Conservation (phyloP, 2,113 vertebrate genomes). For the Pomatorhinus ruficollis region DNA sequence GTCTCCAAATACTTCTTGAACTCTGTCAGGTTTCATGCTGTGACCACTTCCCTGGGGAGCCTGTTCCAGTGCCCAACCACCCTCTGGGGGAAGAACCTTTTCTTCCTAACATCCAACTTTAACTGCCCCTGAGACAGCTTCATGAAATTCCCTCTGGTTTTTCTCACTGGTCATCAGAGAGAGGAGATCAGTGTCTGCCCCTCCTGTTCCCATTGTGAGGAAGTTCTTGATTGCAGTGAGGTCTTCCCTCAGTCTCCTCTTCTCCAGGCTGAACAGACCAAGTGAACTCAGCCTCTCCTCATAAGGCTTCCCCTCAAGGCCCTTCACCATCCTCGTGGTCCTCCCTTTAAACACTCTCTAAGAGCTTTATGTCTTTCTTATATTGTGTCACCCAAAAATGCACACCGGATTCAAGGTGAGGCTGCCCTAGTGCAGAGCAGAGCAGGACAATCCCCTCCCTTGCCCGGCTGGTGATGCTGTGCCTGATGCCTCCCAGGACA, state of each 20-base stretch:
- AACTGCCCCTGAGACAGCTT: background rate
- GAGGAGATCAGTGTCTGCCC: too few species aligned
- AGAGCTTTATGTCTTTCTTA: background rate
- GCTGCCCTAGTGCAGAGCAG: rapidly evolving
- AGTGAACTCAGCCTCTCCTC: background rate
- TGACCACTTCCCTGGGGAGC: background rate
- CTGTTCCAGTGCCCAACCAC: background rate
- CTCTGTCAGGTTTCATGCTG: background rate
- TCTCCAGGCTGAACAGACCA: background rate
- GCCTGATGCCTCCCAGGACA: background rate
- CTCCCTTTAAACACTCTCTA: background rate
- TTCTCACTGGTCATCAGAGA: background rate
- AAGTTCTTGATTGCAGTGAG: background rate
- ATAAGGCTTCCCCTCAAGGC: background rate
- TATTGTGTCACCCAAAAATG: rapidly evolving
- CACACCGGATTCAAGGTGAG: background rate
- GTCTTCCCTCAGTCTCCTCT: background rate
- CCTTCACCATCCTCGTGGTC: background rate
- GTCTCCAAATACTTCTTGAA: background rate
- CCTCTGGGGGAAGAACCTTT: background rate
- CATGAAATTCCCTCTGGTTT: background rate
- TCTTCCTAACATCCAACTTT: background rate
- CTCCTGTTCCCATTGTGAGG: background rate
- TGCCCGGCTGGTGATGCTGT: rapidly evolving
- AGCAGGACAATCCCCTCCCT: background rate